Evolutionary conservation across 2,888 invertebrate genomes (phyloP), one percentile per base, ranked within the genome.

Genomic region (Chromoteleia sp.): DNA sequence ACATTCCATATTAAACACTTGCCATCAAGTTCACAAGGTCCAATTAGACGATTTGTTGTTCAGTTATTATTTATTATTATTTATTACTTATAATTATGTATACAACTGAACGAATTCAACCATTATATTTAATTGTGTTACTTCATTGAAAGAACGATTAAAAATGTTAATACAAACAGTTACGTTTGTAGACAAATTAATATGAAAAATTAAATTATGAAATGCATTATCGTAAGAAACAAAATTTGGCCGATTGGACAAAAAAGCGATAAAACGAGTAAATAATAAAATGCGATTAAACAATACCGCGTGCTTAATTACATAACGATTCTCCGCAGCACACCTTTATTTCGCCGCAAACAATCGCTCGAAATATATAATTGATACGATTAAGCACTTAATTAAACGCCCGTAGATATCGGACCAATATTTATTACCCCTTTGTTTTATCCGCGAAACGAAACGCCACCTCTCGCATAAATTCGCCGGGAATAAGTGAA

Each of bases 351-450:
- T 58, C 25, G 6, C 25, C 15, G 12, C 50, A 7, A 59, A 61
- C 61, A 73, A 61, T 63, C 43, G 52, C 4, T 43, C 25, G 54
- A 54, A 73, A 75, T 75, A 58, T 50, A 75, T 67, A 67, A 75
- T 67, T 75, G 58, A 67, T 75, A 75, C 50, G 67, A 75, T 75
- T 75, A 75, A 75, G 50, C 75, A 67, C 50, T 75, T 75, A 75
- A 75, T 75, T 65, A 58, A 58, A 50, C 21, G 48, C 48, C 2
- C 19, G 48, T 8, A 30, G 67, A 58, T 75, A 67, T 65, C 58
- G 29, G 48, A 19, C 2, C 33, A 36, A 58, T 41, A 67, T 75
- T 75, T 75, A 76, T 76, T 59, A 15, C 43, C 39, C 67, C 45
- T 75, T 75, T 74, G 74, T 75, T 43, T 74, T 15, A 2, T 5